Conservation (phyloP, 1,140 invertebrate genomes). For the Anoplolepis gracilipes region DNA sequence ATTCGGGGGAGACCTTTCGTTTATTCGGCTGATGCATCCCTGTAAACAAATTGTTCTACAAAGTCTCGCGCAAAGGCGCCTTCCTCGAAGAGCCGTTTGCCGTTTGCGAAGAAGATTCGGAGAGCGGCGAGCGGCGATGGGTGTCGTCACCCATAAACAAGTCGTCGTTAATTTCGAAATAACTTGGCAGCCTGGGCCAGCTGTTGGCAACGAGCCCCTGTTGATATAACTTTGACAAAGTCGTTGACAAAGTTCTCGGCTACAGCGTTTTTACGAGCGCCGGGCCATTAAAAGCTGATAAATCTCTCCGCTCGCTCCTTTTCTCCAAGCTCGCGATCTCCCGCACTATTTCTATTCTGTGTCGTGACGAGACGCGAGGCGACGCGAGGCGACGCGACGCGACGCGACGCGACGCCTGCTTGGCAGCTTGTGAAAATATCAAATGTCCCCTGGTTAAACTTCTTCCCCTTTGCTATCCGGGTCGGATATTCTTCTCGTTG, state of each 20-base stretch:
- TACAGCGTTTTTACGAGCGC: conserved; percentile 82
- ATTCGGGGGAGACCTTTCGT: conserved; percentile 42
- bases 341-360: conserved; percentile 69
- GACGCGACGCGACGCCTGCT: conserved; percentile 21
- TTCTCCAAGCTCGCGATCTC: conserved; percentile 4
- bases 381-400: neutral
- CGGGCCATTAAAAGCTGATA: conserved; percentile 83
- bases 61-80: conserved; percentile 54
- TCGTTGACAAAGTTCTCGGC: conserved; percentile 84
- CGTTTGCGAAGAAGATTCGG: conserved; percentile 13
- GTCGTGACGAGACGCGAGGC: conserved; percentile 26
- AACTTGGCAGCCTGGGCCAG: conserved; percentile 78
- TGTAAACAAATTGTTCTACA: conserved; percentile 73
- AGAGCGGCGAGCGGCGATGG: conserved; percentile 14
- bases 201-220: conserved; percentile 82
- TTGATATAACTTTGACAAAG: conserved; percentile 85
- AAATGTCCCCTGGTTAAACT: conserved; percentile 47
- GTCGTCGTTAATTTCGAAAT: conserved; percentile 83
- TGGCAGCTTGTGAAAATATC: conserved; percentile 77
- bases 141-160: conserved; percentile 79
- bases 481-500: conserved; percentile 24
- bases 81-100: conserved; percentile 71
- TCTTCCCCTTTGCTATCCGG: conserved; percentile 33
- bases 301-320: conserved; percentile 68
- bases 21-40: conserved; percentile 51